Conservation (phyloP, 2,113 vertebrate species). For the Podarcis raffonei region DNA sequence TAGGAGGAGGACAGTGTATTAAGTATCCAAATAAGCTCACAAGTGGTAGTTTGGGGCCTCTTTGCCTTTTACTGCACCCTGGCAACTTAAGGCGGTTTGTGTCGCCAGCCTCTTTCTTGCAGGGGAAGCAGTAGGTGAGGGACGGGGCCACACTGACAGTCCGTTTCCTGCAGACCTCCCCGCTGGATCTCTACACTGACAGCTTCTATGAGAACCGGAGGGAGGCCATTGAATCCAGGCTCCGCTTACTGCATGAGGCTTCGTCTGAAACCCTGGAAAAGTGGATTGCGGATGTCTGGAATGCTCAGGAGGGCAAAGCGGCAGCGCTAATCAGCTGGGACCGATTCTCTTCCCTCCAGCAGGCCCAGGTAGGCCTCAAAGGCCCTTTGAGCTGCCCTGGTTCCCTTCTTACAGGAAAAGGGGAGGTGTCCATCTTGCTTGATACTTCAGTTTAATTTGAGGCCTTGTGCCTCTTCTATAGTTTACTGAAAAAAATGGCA, state of each 20-base stretch:
- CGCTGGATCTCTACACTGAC: slow-evolving; percentile 92
- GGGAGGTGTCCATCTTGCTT: not conserved
- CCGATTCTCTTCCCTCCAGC: slow-evolving; percentile 86
- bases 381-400: not conserved
- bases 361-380: slow-evolving; percentile 83
- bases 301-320: slow-evolving; percentile 81
- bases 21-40: too few species aligned
- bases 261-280: slow-evolving; percentile 74
- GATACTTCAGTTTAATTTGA: not conserved
- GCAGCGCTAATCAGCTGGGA: slow-evolving; percentile 89
- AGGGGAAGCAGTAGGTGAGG: too few species aligned
- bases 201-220: slow-evolving; percentile 88
- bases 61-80: not conserved
- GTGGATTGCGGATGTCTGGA: slow-evolving; percentile 84
- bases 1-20: too few species aligned
- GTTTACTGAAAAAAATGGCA: not conserved
- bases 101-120: not conserved
- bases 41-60: not conserved
- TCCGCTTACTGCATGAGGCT: slow-evolving; percentile 77
- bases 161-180: slow-evolving; percentile 74
- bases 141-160: not conserved
- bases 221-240: slow-evolving; percentile 78
- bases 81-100: not conserved
- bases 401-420: not conserved
- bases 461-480: not conserved